phyloP scores from a whole-genome alignment of 2,797 vertebrate genomes.

The Lutjanus campechanus region DNA sequence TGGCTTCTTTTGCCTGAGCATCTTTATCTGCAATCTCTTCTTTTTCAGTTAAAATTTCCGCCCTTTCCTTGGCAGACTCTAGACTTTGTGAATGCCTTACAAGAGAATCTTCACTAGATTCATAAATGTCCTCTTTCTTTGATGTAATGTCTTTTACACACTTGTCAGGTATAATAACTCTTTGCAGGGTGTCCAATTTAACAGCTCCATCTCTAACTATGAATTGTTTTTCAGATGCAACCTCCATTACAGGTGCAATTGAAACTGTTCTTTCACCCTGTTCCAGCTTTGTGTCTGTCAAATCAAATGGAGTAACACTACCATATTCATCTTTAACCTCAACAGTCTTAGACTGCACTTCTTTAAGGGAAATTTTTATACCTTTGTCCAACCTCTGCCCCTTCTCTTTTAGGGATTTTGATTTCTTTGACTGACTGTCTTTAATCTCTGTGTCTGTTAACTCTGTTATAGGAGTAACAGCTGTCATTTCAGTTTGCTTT shows the following conservation, averaged over 20 bases:
- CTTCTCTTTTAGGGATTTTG: slow-evolving; percentile 4
- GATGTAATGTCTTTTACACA: slow-evolving; percentile 3
- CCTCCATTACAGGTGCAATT: slow-evolving; percentile 38
- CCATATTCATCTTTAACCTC: slow-evolving; percentile 29
- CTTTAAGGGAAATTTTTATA: neutral
- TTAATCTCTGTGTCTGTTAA: neutral
- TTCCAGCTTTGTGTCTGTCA: slow-evolving; percentile 27
- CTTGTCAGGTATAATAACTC: slow-evolving; percentile 2
- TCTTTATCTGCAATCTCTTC: neutral
- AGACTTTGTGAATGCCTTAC: neutral
- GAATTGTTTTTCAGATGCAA: slow-evolving; percentile 20
- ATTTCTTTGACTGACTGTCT: neutral
- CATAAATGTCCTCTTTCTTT: neutral
- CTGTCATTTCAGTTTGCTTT: neutral
- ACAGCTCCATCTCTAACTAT: slow-evolving; percentile 29
- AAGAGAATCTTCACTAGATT: neutral
- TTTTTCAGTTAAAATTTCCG: neutral
- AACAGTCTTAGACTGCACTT: slow-evolving; percentile 19
- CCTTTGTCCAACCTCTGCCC: neutral
- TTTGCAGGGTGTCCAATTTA: slow-evolving; percentile 7
- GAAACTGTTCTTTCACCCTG: neutral
- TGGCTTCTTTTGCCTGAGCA: neutral
- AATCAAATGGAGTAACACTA: slow-evolving; percentile 11
- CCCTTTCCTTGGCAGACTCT: neutral
- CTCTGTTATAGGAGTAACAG: neutral